Evolutionary conservation across 2,888 invertebrate species (phyloP), one percentile per base, ranked within the genome.

Genomic region (Hydrotaea diabolus): DNA sequence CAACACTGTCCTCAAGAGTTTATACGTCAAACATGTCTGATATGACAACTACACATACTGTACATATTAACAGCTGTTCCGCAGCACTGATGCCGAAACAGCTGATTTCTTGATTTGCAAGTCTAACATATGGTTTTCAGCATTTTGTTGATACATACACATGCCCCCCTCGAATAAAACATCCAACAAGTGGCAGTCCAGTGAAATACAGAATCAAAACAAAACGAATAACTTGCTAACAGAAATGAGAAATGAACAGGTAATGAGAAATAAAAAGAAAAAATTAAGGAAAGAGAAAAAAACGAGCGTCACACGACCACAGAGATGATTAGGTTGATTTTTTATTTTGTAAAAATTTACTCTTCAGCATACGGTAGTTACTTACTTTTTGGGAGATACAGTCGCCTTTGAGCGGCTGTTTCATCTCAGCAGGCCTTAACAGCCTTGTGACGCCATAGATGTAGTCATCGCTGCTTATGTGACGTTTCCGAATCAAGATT

Each of bases 31-130:
- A 79, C 82, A 79, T 26, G 64, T 69, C 21, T 46, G 76, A 59
- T 5, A 43, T 11, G 36, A 39, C 72, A 17, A 57, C 11, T 17
- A 13, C 21, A 49, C 46, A 62, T 4, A 9, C 26, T 8, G 5
- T 21, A 19, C 21, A 53, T 15, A 53, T 53, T 13, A 73, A 57
- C 62, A 36, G n/a, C 71, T 46, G 62, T 23, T 72, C 19, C 39
- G 21, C 43, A 55, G 55, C 71, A n/a, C 69, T 26, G 73, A 77
- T 62, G 73, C 55, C 43, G 9, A 74, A 80, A 15, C 83, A 77
- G 74, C 80, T 83, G 83, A 15, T n/a, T n/a, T n/a, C n/a, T n/a
- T n/a, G n/a, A n/a, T 71, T 66, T 71, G 8, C 36, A 31, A 36
- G 36, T 4, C 64, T 0, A 19, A 43, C 66, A 66, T 66, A 21